Base-by-base conservation (phyloP, 2,113 vertebrate species). In the Gadus chalcogrammus region DNA sequence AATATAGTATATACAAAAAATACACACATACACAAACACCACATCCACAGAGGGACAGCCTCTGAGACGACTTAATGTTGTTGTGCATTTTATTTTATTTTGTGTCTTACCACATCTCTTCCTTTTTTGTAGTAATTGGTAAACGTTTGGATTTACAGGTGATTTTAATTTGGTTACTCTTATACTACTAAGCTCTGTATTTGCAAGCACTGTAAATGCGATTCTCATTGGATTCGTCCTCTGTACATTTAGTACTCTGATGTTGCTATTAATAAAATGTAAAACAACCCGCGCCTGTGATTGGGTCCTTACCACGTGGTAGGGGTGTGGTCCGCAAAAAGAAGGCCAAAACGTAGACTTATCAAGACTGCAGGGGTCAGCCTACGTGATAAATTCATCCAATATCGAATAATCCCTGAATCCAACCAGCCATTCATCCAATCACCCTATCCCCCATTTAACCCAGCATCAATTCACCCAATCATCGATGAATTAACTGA, bases 221-320 rank as follows among this genome's bases (percentile, higher is more conserved):
- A 90, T 91, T 91, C 90, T 91, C 80, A 92, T 92, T 89, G 88
- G 86, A 92, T 74, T 85, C 89, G 92, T 92, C 91, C 90, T 94
- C 88, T 95, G 92, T 95, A 93, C 94, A 93, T 93, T 95, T 93
- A 95, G 90, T 94, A 95, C 91, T 94, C 92, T 93, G 92, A 93
- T 94, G 93, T 95, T 95, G 93, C 93, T 95, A 94, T 94, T 94
- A 95, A 95, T 92, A 92, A 92, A 64, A 90, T 88, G 90, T 92
- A 90, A 93, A 91, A 91, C 84, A 83, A 88, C 80, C 85, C 22
- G 61, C 76, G 81, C 65, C 61, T 38, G 77, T 76, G 74, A 13
- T 80, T 73, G 38, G 65, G 72, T 74, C 74, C 58, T 85, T 90
- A 48, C 7, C 42, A 48, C 31, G 6, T 35, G 31, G 2, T 35